Base-by-base conservation (phyloP, 2,797 vertebrate species). In the Pipistrellus pipistrellus region DNA sequence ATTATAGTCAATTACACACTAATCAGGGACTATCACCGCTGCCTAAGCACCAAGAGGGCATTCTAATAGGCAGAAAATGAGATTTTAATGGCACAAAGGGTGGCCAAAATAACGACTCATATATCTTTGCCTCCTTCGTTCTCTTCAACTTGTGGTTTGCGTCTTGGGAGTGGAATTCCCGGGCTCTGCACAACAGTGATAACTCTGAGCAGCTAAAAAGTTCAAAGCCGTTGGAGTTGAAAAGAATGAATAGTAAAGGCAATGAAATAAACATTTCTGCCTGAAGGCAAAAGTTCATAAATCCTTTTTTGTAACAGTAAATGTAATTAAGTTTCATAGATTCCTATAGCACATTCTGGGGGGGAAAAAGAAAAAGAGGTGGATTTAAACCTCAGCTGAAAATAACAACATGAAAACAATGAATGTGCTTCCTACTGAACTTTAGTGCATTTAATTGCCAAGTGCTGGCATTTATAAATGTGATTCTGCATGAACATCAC, bases 1-100 rank as follows among this genome's bases (percentile, higher is more conserved):
- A 99, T 99, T 99, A 99, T 99, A 99, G 98, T 98, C 99, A 99
- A 99, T 99, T 99, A 99, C 99, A 99, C 99, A 99, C 98, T 99
- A 99, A 99, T 99, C 99, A 99, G 98, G 97, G 98, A 99, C 99
- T 99, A 99, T 99, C 99, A 98, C 98, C 95, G 97, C 98, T 98
- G 98, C 98, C 98, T 98, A 98, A 98, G 98, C 98, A 98, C 97
- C 97, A 98, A 99, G 98, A 98, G 99, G 98, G 98, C 98, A 98
- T 98, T 98, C 98, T 99, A 99, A 99, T 99, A 99, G 99, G 99
- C 99, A 99, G 99, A 99, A 99, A 99, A 99, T 99, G 99, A 99
- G 99, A 99, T 99, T 99, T 99, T 99, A 99, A 99, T 99, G 98
- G 97, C 98, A 99, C 99, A 99, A 99, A 99, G 99, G 98, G 98